Conservation (phyloP, 2,113 vertebrate genomes). For the Lynx canadensis region DNA sequence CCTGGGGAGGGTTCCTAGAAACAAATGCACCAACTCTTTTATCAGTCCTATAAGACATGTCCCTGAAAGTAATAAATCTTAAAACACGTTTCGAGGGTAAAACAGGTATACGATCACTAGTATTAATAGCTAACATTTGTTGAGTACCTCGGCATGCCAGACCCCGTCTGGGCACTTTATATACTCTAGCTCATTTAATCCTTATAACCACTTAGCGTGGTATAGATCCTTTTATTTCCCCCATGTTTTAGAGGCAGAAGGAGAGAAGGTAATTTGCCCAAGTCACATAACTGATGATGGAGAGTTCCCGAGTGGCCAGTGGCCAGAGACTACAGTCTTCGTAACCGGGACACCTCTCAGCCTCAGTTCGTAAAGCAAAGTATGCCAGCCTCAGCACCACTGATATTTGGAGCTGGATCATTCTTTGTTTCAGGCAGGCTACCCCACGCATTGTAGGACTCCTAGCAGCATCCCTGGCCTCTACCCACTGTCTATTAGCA, state of each 20-base stretch:
- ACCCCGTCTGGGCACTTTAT: not conserved
- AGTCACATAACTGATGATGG: not conserved
- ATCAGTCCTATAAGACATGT: not conserved
- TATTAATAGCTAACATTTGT: not conserved
- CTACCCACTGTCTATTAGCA: not conserved
- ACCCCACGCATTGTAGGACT: not conserved
- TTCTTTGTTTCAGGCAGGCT: too few relatives aligned
- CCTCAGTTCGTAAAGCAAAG: not conserved
- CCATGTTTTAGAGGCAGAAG: not conserved
- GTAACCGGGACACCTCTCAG: not conserved
- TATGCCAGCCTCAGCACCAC: accelerated
- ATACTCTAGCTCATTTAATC: not conserved
- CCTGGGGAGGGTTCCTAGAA: not conserved
- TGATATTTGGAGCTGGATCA: not conserved
- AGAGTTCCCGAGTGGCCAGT: not conserved
- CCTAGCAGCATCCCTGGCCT: not conserved
- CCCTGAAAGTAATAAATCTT: not conserved
- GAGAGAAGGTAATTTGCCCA: not conserved
- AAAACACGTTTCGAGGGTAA: not conserved
- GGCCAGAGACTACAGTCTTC: not conserved
- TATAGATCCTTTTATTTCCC: not conserved
- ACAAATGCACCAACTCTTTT: not conserved
- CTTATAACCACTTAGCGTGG: not conserved
- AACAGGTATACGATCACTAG: not conserved
- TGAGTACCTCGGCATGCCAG: not conserved